Conservation (phyloP, 2,113 vertebrate species). For the Phrynosoma platyrhinos region DNA sequence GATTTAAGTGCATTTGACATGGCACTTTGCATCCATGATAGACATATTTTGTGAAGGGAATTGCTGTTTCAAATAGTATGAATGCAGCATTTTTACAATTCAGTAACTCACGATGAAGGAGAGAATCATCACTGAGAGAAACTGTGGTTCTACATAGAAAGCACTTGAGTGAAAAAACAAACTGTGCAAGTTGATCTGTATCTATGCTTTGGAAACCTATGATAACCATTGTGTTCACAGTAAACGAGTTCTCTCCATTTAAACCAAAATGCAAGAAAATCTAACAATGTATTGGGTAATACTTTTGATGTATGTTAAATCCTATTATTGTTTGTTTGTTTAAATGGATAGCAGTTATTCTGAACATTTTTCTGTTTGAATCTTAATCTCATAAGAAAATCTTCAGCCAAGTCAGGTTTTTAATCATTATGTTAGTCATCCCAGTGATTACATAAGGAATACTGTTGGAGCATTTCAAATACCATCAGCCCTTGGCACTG, state of each 20-base stretch:
- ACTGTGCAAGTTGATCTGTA: neutral
- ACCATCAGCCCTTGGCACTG: constrained; percentile 68
- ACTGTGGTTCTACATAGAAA: constrained; percentile 26
- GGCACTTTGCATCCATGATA: neutral
- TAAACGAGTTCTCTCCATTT: neutral
- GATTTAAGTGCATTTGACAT: constrained; percentile 13
- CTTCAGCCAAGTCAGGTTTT: constrained; percentile 70
- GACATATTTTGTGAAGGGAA: constrained; percentile 23
- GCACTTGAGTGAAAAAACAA: constrained; percentile 2
- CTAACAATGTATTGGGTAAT: neutral
- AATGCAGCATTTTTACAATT: constrained; percentile 29
- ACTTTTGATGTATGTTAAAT: constrained; percentile 16
- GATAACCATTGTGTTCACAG: neutral
- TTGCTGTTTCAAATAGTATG: constrained; percentile 28
- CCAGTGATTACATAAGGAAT: constrained; percentile 75
- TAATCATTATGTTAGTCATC: constrained; percentile 75
- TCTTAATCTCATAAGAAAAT: constrained; percentile 62
- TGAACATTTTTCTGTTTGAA: constrained; percentile 43
- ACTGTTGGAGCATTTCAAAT: constrained; percentile 73
- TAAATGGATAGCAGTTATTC: constrained; percentile 33
- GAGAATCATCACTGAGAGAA: constrained; percentile 21
- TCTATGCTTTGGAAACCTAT: neutral
- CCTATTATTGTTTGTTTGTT: neutral
- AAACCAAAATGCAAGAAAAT: neutral
- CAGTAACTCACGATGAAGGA: constrained; percentile 37